Conservation (phyloP, 1,140 invertebrate genomes). For the Brachionus manjavacas region DNA sequence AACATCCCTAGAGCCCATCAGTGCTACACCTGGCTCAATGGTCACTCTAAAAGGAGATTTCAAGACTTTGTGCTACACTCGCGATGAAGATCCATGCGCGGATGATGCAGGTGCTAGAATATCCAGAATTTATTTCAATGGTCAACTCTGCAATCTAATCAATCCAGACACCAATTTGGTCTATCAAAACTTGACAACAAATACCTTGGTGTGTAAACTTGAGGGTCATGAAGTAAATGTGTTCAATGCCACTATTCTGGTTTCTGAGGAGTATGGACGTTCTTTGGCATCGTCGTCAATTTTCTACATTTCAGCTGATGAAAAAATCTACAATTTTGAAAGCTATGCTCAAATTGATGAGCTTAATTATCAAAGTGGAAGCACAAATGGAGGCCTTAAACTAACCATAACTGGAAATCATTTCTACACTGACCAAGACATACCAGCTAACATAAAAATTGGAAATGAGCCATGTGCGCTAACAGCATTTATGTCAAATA, state of each 20-base stretch:
- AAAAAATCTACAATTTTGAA: conserved; percentile 17
- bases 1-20: conserved; percentile 40
- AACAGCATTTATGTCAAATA: not conserved
- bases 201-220: not conserved
- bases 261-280: conserved; percentile 25
- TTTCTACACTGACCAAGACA: conserved; percentile 28
- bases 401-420: not conserved
- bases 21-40: conserved; percentile 44
- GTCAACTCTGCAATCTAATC: conserved; percentile 27
- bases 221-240: conserved; percentile 20
- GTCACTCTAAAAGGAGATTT: conserved; percentile 45
- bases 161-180: not conserved
- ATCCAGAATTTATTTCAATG: conserved; percentile 26
- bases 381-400: not conserved
- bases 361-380: not conserved
- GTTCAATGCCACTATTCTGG: not conserved
- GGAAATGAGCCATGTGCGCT: not conserved
- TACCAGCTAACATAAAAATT: not conserved
- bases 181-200: not conserved
- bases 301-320: not conserved
- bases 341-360: conserved; percentile 42
- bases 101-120: not conserved
- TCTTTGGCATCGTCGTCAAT: not conserved
- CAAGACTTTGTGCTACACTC: conserved; percentile 9
- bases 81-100: conserved; percentile 1